Conservation (phyloP, 2,113 vertebrate species). For the Lophochroa leadbeateri region DNA sequence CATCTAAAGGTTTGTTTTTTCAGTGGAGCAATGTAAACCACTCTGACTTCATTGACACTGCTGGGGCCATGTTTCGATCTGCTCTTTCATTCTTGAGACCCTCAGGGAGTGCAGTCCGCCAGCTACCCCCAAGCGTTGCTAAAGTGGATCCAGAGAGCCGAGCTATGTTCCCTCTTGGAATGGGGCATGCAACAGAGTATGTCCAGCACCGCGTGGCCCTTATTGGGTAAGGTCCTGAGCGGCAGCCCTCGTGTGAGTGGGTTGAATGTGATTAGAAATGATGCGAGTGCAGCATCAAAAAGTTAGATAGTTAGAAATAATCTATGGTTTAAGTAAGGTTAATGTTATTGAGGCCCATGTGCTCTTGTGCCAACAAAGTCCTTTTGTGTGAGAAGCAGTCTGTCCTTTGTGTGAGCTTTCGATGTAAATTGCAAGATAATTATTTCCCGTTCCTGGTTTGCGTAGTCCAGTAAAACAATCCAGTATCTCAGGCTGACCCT, state of each 20-base stretch:
- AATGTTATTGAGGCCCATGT: background rate
- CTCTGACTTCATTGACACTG: conserved; percentile 87
- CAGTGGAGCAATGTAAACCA: conserved; percentile 97
- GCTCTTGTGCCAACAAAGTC: background rate
- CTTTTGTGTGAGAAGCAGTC: background rate
- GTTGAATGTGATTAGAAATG: accelerated
- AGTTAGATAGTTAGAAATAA: background rate
- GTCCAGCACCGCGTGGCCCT: conserved; percentile 89
- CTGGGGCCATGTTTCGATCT: conserved; percentile 82
- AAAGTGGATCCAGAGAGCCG: conserved; percentile 84
- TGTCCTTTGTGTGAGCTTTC: background rate
- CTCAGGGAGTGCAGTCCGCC: conserved; percentile 83
- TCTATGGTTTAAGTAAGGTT: background rate
- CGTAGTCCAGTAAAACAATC: background rate
- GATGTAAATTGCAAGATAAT: background rate
- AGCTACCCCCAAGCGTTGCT: conserved; percentile 92
- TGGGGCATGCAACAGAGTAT: conserved; percentile 93
- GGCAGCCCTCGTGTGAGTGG: background rate
- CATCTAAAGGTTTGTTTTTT: background rate
- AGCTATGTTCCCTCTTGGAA: conserved; percentile 88
- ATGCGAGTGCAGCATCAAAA: background rate
- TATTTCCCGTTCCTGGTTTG: background rate
- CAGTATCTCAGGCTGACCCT: background rate
- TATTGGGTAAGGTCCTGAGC: conserved; percentile 81
- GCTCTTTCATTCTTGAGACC: conserved; percentile 85